These are phyloP conservation scores for Graptemys geographica DNA, from an alignment of 2,797 vertebrate genomes.

Conservation along the genomic window DNA sequence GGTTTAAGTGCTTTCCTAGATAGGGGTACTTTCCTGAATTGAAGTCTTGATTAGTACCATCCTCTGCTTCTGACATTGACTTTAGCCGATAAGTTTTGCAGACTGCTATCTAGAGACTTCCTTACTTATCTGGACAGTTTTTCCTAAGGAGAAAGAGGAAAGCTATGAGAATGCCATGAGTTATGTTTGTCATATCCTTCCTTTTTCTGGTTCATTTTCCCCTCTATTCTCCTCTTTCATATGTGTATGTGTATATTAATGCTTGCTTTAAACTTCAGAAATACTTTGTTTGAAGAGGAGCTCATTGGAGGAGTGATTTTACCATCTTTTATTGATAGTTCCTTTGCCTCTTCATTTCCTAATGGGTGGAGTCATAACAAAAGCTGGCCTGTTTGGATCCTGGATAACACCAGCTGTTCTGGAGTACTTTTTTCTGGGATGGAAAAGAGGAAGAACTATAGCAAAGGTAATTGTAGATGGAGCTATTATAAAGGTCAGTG, in stretches of 20 bases:
- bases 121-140: background rate
- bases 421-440: background rate
- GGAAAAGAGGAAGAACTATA: background rate
- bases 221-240: background rate
- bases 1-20: conserved; percentile 29
- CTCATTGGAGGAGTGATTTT: background rate
- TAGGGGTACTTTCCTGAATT: background rate
- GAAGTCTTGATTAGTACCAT: conserved; percentile 21
- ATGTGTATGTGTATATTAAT: background rate
- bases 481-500: background rate
- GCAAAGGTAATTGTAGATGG: background rate
- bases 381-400: too few species aligned
- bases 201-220: background rate
- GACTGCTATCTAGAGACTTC: background rate
- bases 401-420: background rate
- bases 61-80: conserved; percentile 17
- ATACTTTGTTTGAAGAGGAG: fast-evolving
- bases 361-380: background rate
- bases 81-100: conserved; percentile 27
- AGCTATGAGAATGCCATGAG: background rate
- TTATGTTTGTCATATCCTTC: background rate
- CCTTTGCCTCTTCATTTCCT: background rate
- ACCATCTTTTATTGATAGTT: background rate
- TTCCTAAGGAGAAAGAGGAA: background rate
- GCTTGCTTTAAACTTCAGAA: background rate